A percentile compares a stretch with the other conserved stretches of the same genome.
phyloP scores from a whole-genome alignment of 2,113 vertebrate species.

The Chionodraco myersi region DNA sequence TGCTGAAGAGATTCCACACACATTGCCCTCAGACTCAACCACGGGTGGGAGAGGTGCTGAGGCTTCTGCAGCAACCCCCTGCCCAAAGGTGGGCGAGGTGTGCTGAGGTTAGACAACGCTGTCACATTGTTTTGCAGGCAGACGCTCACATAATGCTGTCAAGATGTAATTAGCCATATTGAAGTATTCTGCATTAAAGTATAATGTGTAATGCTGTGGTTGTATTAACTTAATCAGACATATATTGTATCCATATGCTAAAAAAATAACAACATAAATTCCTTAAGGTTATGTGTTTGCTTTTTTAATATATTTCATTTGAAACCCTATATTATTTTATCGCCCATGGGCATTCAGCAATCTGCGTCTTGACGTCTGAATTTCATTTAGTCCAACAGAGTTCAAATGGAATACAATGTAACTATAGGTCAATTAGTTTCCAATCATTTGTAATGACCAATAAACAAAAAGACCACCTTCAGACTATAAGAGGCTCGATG shows the following conservation, averaged over 20 bases:
- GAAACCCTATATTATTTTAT: constrained; percentile 75
- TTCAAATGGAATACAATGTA: too few species aligned
- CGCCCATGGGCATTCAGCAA: constrained; percentile 77
- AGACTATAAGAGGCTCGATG: background rate
- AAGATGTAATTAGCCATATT: background rate
- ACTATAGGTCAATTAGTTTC: too few species aligned
- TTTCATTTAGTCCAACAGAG: too few species aligned
- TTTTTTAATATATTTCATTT: background rate
- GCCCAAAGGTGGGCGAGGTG: background rate
- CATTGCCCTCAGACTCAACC: background rate
- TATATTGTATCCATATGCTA: background rate
- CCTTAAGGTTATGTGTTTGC: background rate
- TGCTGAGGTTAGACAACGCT: too few species aligned
- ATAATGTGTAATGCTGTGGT: background rate
- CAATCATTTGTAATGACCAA: too few species aligned
- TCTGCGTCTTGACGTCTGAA: background rate
- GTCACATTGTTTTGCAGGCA: background rate
- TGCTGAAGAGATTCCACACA: background rate
- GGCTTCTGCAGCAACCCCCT: background rate
- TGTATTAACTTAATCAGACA: background rate
- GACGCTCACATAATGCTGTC: background rate
- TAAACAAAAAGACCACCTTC: too few species aligned
- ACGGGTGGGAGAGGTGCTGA: background rate
- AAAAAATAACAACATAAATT: too few species aligned
- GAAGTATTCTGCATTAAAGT: background rate